Evolutionary conservation across 2,888 invertebrate genomes (phyloP).

Genomic region (Amphipoea lucens): DNA sequence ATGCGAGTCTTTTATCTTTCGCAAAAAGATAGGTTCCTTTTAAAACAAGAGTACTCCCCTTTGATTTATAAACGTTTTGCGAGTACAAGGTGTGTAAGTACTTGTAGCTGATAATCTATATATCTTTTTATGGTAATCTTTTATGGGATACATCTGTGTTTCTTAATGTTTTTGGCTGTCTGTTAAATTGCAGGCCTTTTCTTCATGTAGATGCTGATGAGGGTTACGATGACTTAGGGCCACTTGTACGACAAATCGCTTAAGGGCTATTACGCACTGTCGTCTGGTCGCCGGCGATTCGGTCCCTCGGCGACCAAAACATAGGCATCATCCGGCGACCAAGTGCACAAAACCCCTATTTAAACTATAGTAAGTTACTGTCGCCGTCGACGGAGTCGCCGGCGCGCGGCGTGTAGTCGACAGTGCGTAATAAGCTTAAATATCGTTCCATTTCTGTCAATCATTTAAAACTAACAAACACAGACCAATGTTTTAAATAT

Average conservation of each 20-base stretch:
- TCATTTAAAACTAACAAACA: not conserved
- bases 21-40: conserved; percentile 64
- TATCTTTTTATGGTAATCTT: conserved; percentile 36
- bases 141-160: conserved; percentile 31
- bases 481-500: not conserved
- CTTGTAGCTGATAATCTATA: conserved; percentile 36
- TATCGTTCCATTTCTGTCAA: not conserved
- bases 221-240: too few relatives aligned
- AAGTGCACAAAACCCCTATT: too few relatives aligned
- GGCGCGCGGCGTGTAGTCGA: too few relatives aligned
- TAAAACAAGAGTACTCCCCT: conserved; percentile 62
- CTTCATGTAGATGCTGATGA: not conserved
- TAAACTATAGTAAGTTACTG: too few relatives aligned
- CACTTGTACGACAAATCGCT: not conserved
- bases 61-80: conserved; percentile 63
- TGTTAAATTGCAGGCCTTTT: not conserved
- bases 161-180: not conserved
- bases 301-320: too few relatives aligned
- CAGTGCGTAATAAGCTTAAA: not conserved
- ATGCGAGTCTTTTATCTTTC: conserved; percentile 62
- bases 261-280: too few relatives aligned
- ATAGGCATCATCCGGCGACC: too few relatives aligned
- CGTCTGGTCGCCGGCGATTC: too few relatives aligned
- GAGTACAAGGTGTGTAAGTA: conserved; percentile 58
- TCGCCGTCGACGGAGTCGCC: too few relatives aligned